Conservation (phyloP, 2,888 invertebrate species). For the Protodeltote pygarga region DNA sequence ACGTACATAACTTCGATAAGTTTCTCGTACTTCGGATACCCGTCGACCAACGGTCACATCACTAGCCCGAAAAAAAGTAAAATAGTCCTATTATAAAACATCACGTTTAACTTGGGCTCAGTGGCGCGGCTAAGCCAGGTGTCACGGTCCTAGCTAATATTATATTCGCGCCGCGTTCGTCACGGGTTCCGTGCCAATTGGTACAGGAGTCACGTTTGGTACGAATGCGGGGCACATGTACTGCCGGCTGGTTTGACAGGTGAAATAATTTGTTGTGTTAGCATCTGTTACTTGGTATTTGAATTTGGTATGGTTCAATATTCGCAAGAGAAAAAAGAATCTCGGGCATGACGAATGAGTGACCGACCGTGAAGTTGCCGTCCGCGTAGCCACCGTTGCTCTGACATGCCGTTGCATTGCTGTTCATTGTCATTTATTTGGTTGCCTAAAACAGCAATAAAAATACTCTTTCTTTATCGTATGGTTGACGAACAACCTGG, state of each 20-base stretch:
- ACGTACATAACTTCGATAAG: too few species aligned
- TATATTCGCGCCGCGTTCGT: constrained; percentile 43
- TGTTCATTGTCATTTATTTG: too few species aligned
- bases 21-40: too few species aligned
- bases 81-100: constrained; percentile 23
- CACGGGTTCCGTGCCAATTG: constrained; percentile 18
- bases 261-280: constrained; percentile 46
- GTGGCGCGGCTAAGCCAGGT: constrained; percentile 3
- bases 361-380: too few species aligned
- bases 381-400: too few species aligned
- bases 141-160: constrained; percentile 15
- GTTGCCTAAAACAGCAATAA: too few species aligned
- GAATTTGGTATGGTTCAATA: constrained; percentile 19
- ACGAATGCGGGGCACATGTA: constrained; percentile 34
- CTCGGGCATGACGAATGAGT: too few species aligned
- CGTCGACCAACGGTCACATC: neutral
- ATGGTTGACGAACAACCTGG: too few species aligned
- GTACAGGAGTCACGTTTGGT: constrained; percentile 33
- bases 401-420: too few species aligned
- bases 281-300: constrained; percentile 39
- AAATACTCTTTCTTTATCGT: too few species aligned
- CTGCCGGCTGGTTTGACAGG: constrained; percentile 39
- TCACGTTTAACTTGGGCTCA: constrained; percentile 10
- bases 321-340: neutral
- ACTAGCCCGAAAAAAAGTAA: neutral